Conservation (phyloP, 1,140 invertebrate species). For the Nymphalis io region DNA sequence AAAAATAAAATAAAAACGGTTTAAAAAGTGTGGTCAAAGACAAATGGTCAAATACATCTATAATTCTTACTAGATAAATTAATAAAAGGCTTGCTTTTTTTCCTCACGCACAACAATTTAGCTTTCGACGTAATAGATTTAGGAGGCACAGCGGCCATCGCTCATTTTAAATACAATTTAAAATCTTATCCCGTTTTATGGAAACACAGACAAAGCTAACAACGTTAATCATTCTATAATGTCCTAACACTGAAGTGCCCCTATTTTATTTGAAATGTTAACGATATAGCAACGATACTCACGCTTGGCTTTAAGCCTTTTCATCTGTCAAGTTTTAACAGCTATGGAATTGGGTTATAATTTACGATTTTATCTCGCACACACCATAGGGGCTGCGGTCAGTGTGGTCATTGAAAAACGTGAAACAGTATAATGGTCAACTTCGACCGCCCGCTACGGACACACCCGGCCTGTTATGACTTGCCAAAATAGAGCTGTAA, state of each 20-base stretch:
- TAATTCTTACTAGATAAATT: no score
- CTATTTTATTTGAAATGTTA: constrained; percentile 73
- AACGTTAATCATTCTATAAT: constrained; percentile 63
- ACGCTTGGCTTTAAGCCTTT: constrained; percentile 68
- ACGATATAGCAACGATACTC: constrained; percentile 65
- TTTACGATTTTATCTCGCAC: constrained; percentile 78
- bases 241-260: constrained; percentile 60
- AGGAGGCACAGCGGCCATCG: constrained; percentile 1
- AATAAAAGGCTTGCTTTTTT: not conserved
- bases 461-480: constrained; percentile 69
- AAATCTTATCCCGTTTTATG: constrained; percentile 35
- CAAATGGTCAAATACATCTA: not conserved
- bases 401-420: constrained; percentile 66
- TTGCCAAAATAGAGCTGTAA: constrained; percentile 76
- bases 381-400: constrained; percentile 76
- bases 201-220: constrained; percentile 28
- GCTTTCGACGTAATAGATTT: constrained; percentile 7
- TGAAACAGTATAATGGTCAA: constrained; percentile 37
- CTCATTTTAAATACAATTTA: constrained; percentile 20
- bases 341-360: constrained; percentile 79
- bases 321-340: constrained; percentile 79
- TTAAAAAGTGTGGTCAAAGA: not conserved
- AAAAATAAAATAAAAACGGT: not conserved
- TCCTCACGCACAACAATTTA: not conserved
- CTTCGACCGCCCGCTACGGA: constrained; percentile 55